A percentile compares a stretch with the other conserved stretches of the same genome.
Evolutionary conservation across 2,888 invertebrate genomes (phyloP).

Genomic region (Beris chalybata): DNA sequence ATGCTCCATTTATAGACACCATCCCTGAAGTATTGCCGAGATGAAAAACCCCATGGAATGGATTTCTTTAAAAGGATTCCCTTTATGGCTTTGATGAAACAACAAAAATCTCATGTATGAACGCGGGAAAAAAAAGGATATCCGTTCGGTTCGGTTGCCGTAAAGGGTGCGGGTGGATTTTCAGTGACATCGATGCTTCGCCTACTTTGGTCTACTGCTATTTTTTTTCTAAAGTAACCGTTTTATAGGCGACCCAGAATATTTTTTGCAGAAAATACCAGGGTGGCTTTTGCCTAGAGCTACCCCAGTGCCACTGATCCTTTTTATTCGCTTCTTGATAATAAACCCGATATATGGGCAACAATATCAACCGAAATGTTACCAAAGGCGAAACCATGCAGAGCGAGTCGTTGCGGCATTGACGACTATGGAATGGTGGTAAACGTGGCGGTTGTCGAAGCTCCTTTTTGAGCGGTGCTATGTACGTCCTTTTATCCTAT

Average conservation of each 20-base stretch:
- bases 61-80: slow-evolving; percentile 38
- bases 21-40: background rate
- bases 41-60: slow-evolving; percentile 20
- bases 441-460: slow-evolving; percentile 18
- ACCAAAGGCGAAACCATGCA: slow-evolving; percentile 26
- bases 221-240: slow-evolving; percentile 25
- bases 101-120: slow-evolving; percentile 38
- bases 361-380: slow-evolving; percentile 30
- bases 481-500: slow-evolving; percentile 11
- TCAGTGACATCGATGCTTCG: slow-evolving; percentile 18
- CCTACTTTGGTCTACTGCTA: background rate
- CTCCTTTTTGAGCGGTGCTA: slow-evolving; percentile 11
- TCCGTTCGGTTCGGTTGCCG: slow-evolving; percentile 5
- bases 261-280: slow-evolving; percentile 13
- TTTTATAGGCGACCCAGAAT: slow-evolving; percentile 17
- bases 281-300: background rate
- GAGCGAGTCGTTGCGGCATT: slow-evolving; percentile 26
- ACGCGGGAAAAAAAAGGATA: slow-evolving; percentile 13
- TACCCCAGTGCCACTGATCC: slow-evolving; percentile 33
- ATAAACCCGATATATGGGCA: slow-evolving; percentile 37
- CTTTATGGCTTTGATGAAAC: slow-evolving; percentile 38
- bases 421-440: slow-evolving; percentile 17
- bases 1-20: slow-evolving; percentile 36
- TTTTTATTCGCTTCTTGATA: slow-evolving; percentile 38
- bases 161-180: slow-evolving; percentile 16